Evolutionary conservation across 2,888 invertebrate genomes (phyloP).

Genomic region (Erebia palarica): DNA sequence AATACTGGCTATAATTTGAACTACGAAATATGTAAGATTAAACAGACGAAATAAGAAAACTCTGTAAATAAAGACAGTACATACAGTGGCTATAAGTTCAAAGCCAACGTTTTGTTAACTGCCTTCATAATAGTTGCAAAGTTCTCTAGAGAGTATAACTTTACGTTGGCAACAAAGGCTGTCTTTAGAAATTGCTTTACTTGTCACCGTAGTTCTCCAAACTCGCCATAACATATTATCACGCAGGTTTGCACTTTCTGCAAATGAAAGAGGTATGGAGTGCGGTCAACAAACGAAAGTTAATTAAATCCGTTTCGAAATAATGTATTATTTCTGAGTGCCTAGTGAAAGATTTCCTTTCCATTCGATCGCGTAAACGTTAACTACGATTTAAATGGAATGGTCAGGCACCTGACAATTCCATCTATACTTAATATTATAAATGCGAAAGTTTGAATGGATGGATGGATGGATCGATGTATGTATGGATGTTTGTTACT

Average conservation of each 20-base stretch:
- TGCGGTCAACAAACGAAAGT: neutral
- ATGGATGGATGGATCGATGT: no score
- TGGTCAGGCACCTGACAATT: no score
- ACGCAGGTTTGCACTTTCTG: slow-evolving; percentile 16
- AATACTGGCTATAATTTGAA: no score
- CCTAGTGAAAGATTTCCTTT: no score
- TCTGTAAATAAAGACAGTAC: neutral
- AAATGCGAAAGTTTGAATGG: no score
- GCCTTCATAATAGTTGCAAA: slow-evolving; percentile 16
- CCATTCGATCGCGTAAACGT: no score
- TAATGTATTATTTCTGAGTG: no score
- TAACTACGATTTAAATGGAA: no score
- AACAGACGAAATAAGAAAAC: no score
- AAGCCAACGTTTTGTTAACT: slow-evolving; percentile 16
- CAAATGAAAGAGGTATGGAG: neutral
- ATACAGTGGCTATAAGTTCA: neutral
- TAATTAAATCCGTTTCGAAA: neutral
- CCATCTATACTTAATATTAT: no score
- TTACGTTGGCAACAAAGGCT: slow-evolving; percentile 13
- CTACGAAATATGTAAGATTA: no score
- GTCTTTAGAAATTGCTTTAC: slow-evolving; percentile 20
- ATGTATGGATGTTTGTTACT: no score
- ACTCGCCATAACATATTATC: neutral
- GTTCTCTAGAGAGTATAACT: slow-evolving; percentile 15
- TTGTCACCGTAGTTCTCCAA: slow-evolving; percentile 14